Percentiles rank a stretch among this genome's conserved stretches.
These are phyloP conservation scores for Bedellia somnulentella DNA, from an alignment of 2,888 invertebrate genomes.

Conservation along the genomic window DNA sequence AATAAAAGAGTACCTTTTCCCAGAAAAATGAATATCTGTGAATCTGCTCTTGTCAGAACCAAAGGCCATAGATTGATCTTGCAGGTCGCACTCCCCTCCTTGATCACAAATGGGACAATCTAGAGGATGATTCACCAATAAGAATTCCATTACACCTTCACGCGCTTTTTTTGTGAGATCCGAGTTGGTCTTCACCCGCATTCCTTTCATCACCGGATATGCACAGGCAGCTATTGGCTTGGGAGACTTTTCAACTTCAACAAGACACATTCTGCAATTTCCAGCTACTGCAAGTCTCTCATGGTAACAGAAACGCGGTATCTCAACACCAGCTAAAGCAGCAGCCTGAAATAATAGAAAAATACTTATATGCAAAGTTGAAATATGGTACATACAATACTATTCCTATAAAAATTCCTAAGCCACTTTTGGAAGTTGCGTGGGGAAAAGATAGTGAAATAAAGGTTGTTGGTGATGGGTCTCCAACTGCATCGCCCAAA, in stretches of 20 bases:
- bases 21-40: slow-evolving; percentile 86
- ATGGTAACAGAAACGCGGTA: slow-evolving; percentile 99
- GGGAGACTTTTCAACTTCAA: slow-evolving; percentile 97
- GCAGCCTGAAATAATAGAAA: slow-evolving; percentile 74
- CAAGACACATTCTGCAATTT: slow-evolving; percentile 99
- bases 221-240: slow-evolving; percentile 99
- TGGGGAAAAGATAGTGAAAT: too few relatives aligned
- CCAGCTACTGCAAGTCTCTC: slow-evolving; percentile 97
- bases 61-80: slow-evolving; percentile 99
- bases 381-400: too few relatives aligned
- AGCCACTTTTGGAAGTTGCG: too few relatives aligned
- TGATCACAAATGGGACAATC: slow-evolving; percentile 99
- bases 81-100: slow-evolving; percentile 89
- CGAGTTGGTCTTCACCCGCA: slow-evolving; percentile 97
- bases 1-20: slow-evolving; percentile 73
- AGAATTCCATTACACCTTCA: slow-evolving; percentile 96
- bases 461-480: too few relatives aligned
- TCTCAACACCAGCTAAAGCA: slow-evolving; percentile 93
- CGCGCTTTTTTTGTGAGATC: slow-evolving; percentile 80
- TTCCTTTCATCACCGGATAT: slow-evolving; percentile 99
- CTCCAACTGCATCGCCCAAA: too few relatives aligned
- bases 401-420: too few relatives aligned
- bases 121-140: slow-evolving; percentile 96
- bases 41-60: slow-evolving; percentile 94
- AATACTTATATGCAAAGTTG: not conserved